These are phyloP conservation scores for Leptinotarsa haldemani DNA, from an alignment of 2,888 invertebrate genomes.

Conservation along the genomic window DNA sequence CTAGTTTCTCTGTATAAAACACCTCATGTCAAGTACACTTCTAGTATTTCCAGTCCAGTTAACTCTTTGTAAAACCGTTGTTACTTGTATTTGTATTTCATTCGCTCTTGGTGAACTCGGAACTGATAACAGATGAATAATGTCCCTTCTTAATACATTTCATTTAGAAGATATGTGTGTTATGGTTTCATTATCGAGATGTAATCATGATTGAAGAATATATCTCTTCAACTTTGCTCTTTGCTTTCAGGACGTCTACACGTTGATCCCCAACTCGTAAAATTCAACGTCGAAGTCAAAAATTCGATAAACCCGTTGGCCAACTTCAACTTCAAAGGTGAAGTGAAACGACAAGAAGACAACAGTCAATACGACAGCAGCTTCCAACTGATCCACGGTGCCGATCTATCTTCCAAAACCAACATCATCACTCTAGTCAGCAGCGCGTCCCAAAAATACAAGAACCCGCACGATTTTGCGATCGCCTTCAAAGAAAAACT, in stretches of 20 bases:
- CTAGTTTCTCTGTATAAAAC: too few relatives aligned
- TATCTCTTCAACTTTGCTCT: not conserved
- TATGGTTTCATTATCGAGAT: too few relatives aligned
- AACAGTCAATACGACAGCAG: conserved; percentile 47
- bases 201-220: not conserved
- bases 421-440: conserved; percentile 68
- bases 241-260: conserved; percentile 50
- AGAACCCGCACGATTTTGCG: conserved; percentile 64
- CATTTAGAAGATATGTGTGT: too few relatives aligned
- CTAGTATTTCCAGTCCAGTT: too few relatives aligned
- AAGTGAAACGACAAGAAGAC: conserved; percentile 53
- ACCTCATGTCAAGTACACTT: too few relatives aligned
- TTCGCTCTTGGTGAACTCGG: too few relatives aligned
- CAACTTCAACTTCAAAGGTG: conserved; percentile 73
- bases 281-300: conserved; percentile 67
- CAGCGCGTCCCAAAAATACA: conserved; percentile 53
- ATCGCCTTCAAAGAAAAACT: conserved; percentile 70
- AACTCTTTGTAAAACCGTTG: too few relatives aligned
- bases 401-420: conserved; percentile 70
- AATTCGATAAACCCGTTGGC: conserved; percentile 72
- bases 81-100: too few relatives aligned
- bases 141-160: too few relatives aligned
- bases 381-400: conserved; percentile 71
- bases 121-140: too few relatives aligned
- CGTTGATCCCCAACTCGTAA: conserved; percentile 65